Percentiles rank a stretch among this genome's conserved stretches.
These are phyloP conservation scores for Aquatica leii DNA, from an alignment of 2,888 invertebrate genomes.

Conservation along the genomic window DNA sequence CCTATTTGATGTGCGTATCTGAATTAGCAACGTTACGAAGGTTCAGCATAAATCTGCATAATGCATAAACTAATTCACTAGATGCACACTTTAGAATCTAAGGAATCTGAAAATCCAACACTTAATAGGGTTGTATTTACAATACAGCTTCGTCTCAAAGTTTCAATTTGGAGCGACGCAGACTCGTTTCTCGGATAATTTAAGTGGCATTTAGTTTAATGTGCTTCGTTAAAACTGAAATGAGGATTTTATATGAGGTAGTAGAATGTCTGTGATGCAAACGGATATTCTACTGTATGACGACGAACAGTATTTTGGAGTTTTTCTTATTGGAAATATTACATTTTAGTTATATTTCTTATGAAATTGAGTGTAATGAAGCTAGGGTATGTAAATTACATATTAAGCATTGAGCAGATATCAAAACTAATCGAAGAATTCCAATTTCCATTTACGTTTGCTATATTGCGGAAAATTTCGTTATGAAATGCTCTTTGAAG, in stretches of 20 bases:
- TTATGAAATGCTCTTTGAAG: slow-evolving; percentile 6
- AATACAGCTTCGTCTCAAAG: slow-evolving; percentile 24
- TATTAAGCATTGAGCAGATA: too few species aligned
- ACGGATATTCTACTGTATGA: neutral
- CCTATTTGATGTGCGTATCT: too few species aligned
- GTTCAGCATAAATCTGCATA: slow-evolving; percentile 24
- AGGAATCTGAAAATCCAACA: slow-evolving; percentile 17
- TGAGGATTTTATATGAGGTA: slow-evolving; percentile 22
- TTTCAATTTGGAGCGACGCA: slow-evolving; percentile 36
- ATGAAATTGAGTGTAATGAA: too few species aligned
- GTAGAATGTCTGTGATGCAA: slow-evolving; percentile 6
- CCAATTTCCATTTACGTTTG: too few species aligned
- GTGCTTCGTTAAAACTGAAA: slow-evolving; percentile 36
- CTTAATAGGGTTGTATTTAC: slow-evolving; percentile 15
- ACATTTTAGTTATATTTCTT: too few species aligned
- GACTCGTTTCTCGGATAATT: slow-evolving; percentile 34
- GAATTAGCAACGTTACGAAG: slow-evolving; percentile 20
- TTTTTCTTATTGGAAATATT: too few species aligned
- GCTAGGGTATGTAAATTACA: too few species aligned
- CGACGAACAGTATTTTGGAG: neutral
- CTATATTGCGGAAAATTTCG: slow-evolving; percentile 21
- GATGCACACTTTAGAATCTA: slow-evolving; percentile 32
- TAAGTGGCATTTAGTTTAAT: slow-evolving; percentile 42
- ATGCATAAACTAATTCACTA: slow-evolving; percentile 39
- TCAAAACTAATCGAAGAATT: too few species aligned